phyloP scores from a whole-genome alignment of 2,113 vertebrate species.

The Morone chrysops region DNA sequence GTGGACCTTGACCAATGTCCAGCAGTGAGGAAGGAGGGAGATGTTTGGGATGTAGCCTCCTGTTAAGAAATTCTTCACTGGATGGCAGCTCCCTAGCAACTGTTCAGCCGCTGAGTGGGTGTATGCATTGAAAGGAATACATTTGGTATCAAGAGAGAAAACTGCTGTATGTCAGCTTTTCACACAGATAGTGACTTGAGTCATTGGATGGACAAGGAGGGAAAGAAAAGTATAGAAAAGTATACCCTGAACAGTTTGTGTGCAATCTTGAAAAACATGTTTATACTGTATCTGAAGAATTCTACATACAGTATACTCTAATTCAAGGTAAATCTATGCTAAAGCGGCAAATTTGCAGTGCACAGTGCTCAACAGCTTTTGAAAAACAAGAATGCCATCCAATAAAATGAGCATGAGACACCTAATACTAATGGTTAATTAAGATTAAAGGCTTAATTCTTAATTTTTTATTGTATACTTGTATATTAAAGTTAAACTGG shows the following conservation, averaged over 20 bases:
- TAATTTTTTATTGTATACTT: too few relatives aligned
- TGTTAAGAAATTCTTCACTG: constrained; percentile 49
- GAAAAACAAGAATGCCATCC: background rate
- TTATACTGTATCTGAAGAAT: background rate
- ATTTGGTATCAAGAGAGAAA: constrained; percentile 39
- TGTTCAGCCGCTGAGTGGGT: constrained; percentile 49
- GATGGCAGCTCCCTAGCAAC: constrained; percentile 63
- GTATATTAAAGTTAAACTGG: too few relatives aligned
- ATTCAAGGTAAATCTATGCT: background rate
- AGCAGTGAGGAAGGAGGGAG: constrained; percentile 18
- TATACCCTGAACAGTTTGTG: too few relatives aligned
- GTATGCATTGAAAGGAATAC: constrained; percentile 44
- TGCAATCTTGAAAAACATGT: too few relatives aligned
- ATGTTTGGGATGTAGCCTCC: constrained; percentile 23
- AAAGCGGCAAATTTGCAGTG: background rate
- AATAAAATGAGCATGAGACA: background rate
- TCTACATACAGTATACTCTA: background rate
- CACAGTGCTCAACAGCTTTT: too few relatives aligned
- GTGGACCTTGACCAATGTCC: constrained; percentile 44
- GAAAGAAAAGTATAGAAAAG: background rate
- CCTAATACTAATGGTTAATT: background rate
- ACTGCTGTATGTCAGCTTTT: constrained; percentile 39
- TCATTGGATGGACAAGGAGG: background rate
- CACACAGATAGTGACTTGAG: constrained; percentile 8
- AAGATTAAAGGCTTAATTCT: too few relatives aligned